phyloP scores from a whole-genome alignment of 53 echinoderm and acorn worm species.

The Apostichopus leukothele region DNA sequence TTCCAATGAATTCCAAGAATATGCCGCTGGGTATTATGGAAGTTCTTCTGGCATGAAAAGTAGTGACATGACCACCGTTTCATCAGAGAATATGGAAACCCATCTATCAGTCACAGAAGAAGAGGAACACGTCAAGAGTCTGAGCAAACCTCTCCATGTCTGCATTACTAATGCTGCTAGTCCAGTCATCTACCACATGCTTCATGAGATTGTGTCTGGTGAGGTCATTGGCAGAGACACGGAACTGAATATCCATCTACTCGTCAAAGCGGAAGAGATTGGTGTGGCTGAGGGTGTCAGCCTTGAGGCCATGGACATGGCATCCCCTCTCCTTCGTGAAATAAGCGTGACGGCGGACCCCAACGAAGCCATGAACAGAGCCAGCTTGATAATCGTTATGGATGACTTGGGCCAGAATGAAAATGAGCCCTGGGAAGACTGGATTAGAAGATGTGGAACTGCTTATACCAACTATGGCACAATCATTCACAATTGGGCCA shows the following conservation, averaged over 20 bases:
- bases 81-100: constrained; percentile 80
- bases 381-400: constrained; percentile 72
- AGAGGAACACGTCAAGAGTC: constrained; percentile 72
- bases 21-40: constrained; percentile 92
- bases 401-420: constrained; percentile 73
- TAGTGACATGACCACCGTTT: constrained; percentile 84
- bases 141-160: constrained; percentile 84
- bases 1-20: constrained; percentile 96
- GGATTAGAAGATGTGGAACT: constrained; percentile 61
- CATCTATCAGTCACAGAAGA: constrained; percentile 67
- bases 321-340: constrained; percentile 77
- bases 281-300: constrained; percentile 66
- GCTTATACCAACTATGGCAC: constrained; percentile 72
- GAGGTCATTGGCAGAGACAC: constrained; percentile 72
- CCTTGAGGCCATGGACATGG: constrained; percentile 82
- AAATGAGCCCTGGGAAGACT: constrained; percentile 58
- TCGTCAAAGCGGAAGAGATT: constrained; percentile 60
- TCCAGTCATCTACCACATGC: constrained; percentile 80
- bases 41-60: constrained; percentile 80
- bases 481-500: constrained; percentile 63
- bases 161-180: constrained; percentile 92
- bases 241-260: constrained; percentile 73
- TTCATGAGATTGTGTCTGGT: constrained; percentile 83
- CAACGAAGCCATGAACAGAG: constrained; percentile 68
- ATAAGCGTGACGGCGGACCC: constrained; percentile 69